Evolutionary conservation across 2,888 invertebrate genomes (phyloP).

Genomic region (Biston betularia): DNA sequence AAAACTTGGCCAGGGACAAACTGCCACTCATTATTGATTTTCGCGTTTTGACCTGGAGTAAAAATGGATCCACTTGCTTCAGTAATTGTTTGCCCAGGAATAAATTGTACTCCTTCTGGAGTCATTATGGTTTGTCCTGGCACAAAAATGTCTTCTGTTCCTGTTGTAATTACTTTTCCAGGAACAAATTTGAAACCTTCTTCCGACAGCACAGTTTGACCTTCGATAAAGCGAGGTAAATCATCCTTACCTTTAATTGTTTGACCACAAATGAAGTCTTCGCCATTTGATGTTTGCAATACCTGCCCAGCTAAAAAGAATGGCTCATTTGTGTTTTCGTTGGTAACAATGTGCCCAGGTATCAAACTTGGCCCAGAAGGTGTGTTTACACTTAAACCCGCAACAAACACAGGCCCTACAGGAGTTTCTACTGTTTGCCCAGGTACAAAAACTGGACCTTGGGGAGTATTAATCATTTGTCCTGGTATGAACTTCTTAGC

Average conservation of each 20-base stretch:
- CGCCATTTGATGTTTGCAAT: constrained; percentile 84
- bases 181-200: constrained; percentile 88
- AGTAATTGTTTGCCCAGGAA: constrained; percentile 88
- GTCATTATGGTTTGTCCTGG: constrained; percentile 88
- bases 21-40: constrained; percentile 85
- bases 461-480: constrained; percentile 89
- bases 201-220: constrained; percentile 87
- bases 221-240: constrained; percentile 85
- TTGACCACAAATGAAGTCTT: constrained; percentile 88
- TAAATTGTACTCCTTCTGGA: constrained; percentile 87
- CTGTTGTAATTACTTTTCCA: constrained; percentile 83
- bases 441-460: constrained; percentile 90
- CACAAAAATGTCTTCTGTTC: constrained; percentile 83
- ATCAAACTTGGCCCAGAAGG: constrained; percentile 89
- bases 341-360: constrained; percentile 90
- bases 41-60: constrained; percentile 88
- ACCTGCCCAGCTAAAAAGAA: constrained; percentile 91
- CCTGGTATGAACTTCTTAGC: constrained; percentile 90
- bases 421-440: constrained; percentile 91
- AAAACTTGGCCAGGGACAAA: constrained; percentile 89
- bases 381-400: constrained; percentile 90
- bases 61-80: constrained; percentile 83
- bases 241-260: constrained; percentile 86
- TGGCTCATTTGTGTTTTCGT: constrained; percentile 85
- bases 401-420: constrained; percentile 89